Evolutionary conservation across 2,113 vertebrate genomes (phyloP).

Genomic region (Sclerurus mexicanus): DNA sequence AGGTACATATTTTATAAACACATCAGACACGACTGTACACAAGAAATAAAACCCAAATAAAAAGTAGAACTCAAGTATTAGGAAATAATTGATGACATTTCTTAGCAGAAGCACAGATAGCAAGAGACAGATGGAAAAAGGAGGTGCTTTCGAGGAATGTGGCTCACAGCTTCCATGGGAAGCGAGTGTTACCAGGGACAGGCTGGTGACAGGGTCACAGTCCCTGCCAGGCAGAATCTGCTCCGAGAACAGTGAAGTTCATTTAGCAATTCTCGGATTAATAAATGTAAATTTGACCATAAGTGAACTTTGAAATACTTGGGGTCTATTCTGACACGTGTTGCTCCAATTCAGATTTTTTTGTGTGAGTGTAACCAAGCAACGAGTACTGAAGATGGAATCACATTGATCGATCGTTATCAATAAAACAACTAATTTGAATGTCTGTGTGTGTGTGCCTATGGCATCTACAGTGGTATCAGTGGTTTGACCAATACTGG

Average conservation of each 20-base stretch:
- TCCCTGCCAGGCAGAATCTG: not conserved
- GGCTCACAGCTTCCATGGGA: not conserved
- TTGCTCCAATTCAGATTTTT: not conserved
- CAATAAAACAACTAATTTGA: not conserved
- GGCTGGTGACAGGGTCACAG: slow-evolving; percentile 1
- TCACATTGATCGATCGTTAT: not conserved
- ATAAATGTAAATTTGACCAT: not conserved
- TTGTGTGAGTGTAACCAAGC: not conserved
- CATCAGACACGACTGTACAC: not conserved
- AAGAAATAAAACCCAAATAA: not conserved
- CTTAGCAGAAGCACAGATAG: not conserved
- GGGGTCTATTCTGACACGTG: not conserved
- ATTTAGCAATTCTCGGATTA: not conserved
- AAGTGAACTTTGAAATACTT: not conserved
- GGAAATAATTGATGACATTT: not conserved
- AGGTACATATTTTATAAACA: not conserved
- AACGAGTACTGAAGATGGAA: not conserved
- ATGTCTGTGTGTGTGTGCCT: not conserved
- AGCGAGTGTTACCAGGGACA: not conserved
- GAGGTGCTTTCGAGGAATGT: not conserved
- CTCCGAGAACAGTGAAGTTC: not conserved
- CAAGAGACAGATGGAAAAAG: slow-evolving; percentile 6
- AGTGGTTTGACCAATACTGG: not conserved
- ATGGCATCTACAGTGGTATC: not conserved
- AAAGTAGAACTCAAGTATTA: not conserved